These are phyloP conservation scores for Drosophila bocqueti DNA, from an alignment of 1,140 invertebrate genomes.

Conservation along the genomic window DNA sequence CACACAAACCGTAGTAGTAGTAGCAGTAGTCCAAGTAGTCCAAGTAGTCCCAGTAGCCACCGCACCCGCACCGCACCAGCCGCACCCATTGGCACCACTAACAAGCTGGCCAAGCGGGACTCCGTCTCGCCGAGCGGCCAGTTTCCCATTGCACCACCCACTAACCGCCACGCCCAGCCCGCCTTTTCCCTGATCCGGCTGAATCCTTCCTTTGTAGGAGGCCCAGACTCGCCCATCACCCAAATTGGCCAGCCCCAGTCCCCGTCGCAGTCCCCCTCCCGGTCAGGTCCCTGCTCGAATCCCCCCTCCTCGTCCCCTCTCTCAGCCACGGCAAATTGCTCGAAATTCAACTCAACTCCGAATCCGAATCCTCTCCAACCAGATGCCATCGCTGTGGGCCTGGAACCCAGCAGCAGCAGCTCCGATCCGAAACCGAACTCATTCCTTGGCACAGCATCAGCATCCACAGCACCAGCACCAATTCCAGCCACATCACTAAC, in stretches of 20 bases:
- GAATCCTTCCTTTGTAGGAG: constrained; percentile 44
- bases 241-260: constrained; percentile 17
- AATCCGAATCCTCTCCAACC: constrained; percentile 77
- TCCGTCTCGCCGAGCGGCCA: constrained; percentile 22
- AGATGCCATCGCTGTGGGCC: constrained; percentile 82
- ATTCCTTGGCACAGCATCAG: constrained; percentile 48
- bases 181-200: constrained; percentile 60
- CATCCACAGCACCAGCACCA: constrained; percentile 54
- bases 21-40: constrained; percentile 19
- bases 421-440: constrained; percentile 36
- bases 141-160: constrained; percentile 57
- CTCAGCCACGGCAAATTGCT: constrained; percentile 26
- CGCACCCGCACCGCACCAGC: constrained; percentile 46
- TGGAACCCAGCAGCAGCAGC: constrained; percentile 51
- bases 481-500: constrained; percentile 74
- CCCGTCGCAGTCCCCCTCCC: constrained; percentile 9
- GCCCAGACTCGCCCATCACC: constrained; percentile 9
- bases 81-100: constrained; percentile 39
- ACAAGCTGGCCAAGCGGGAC: constrained; percentile 41
- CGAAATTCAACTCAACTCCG: constrained; percentile 68
- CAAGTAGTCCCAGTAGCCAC: constrained; percentile 17
- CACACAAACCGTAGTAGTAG: constrained; percentile 40
- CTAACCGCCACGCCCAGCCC: constrained; percentile 52
- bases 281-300: constrained; percentile 13
- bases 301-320: background rate